These are phyloP conservation scores for Acrossocheilus wenchowensis DNA, from an alignment of 2,797 vertebrate species.

Conservation along the genomic window DNA sequence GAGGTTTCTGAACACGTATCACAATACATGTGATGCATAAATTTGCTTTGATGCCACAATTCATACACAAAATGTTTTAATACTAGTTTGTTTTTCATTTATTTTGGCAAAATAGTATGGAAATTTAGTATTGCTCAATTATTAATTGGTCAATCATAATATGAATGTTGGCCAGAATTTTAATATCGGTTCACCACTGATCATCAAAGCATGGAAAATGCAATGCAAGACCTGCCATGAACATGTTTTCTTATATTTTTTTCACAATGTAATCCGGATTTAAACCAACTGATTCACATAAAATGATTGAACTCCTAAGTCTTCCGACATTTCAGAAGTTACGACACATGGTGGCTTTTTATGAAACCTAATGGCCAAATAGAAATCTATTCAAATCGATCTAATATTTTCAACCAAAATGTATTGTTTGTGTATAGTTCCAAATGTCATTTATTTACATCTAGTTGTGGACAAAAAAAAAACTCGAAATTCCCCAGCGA, in stretches of 20 bases:
- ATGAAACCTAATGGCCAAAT: background rate
- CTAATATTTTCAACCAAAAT: background rate
- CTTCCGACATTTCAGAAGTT: background rate
- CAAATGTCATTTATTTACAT: conserved; percentile 24
- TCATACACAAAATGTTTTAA: background rate
- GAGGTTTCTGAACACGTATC: no score
- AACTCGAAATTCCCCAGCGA: background rate
- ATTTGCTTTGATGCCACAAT: background rate
- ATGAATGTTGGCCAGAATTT: background rate
- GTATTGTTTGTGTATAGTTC: background rate
- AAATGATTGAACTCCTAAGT: background rate
- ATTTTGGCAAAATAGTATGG: background rate
- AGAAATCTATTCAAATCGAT: background rate
- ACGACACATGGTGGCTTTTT: no score
- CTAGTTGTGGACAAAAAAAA: conserved; percentile 34
- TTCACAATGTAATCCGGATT: background rate
- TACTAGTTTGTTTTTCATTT: background rate
- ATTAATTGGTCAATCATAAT: background rate
- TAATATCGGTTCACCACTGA: background rate
- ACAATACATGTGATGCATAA: background rate
- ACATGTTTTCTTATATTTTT: background rate
- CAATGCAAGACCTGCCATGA: background rate
- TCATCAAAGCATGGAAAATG: background rate
- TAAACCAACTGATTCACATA: background rate
- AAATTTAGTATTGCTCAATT: background rate